Base-by-base conservation (phyloP, 2,797 vertebrate genomes). In the Anguilla anguilla region DNA sequence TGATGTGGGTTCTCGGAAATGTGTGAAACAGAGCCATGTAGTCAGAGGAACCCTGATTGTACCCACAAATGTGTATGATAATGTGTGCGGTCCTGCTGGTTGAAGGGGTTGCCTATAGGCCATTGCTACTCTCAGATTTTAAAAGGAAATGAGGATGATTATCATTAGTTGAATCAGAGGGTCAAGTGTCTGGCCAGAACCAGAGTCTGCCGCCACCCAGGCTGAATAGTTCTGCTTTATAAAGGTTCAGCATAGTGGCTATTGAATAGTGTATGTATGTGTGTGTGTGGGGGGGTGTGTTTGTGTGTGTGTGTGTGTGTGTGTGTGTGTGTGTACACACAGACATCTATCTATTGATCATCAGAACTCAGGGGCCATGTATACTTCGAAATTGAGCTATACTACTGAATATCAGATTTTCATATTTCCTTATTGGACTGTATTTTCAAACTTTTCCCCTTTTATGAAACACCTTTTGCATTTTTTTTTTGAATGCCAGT, bases 271-370 rank as follows among this genome's bases (percentile, higher is more conserved):
- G 31, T 31, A 17, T 19, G 49, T 53, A n/a, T n/a, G 61, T 69
- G 84, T 25, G 35, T 72, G 61, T n/a, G 59, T 43, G 72, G 31
- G 86, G 39, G 46, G n/a, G 84, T 46, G 35, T 79, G 51, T 79
- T 28, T 79, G 84, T 74, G 74, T 83, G 72, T 83, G 39, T 85
- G n/a, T 67, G 87, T 64, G 72, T 83, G 39, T 85, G n/a, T 67
- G 87, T 64, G 64, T 31, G 81, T 67, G 46, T 74, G 82, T 84
- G 49, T 74, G 57, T 43, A 72, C 51, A 7, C 28, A 84, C 51
- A 69, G 46, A 72, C 13, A 19, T 64, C 22, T 64, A 19, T 22
- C 22, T 69, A 69, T 69, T 69, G 2, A 69, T 69, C 25, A 31
- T 43, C 67, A 69, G 67, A 10, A n/a, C 1, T 31, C 67, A 31